Base-by-base conservation (phyloP, 2,113 vertebrate species). In the Sylvia atricapilla region DNA sequence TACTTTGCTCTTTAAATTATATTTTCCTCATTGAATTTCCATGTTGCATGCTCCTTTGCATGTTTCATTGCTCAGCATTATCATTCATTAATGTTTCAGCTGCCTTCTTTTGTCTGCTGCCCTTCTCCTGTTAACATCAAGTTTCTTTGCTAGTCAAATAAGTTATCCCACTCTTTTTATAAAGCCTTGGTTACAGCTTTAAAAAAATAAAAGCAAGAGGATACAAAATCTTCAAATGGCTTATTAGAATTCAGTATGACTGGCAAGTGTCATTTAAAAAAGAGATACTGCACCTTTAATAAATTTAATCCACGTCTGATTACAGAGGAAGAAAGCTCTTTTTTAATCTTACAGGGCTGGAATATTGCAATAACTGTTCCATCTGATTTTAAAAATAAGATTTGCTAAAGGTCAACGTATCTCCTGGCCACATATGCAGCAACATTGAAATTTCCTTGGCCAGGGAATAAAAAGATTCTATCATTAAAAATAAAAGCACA, bases 381-480 rank as follows among this genome's bases (percentile, higher is more conserved):
- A 98, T 98, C 98, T 98, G 98, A 98, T 99, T 98, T 98, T 97
- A 84, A 95, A 96, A 98, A 97, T 96, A 97, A 98, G 98, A 99
- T 98, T 99, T 98, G 94, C 94, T 98, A 99, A 99, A 99, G 98
- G 99, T 99, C 98, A 98, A 79, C 97, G 90, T 98, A 98, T 99
- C 98, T 98, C 97, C 95, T 95, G 97, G 97, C 96, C 98, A 98
- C 98, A 98, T 98, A 98, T 96, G 98, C 98, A 98, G 98, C 97
- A 97, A 98, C 98, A 98, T 98, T 98, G 97, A 98, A 98, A 98
- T 98, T 98, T 98, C 98, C 97, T 97, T 96, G 96, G 98, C 97
- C 98, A 97, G 95, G 98, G 98, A 98, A 99, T 98, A 98, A 98
- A 98, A 98, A 98, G 98, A 99, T 99, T 97, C 98, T 98, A 98